Evolutionary conservation across 92 coral and sea anemone species (phyloP).

Genomic region (Phenganax stokvisi): DNA sequence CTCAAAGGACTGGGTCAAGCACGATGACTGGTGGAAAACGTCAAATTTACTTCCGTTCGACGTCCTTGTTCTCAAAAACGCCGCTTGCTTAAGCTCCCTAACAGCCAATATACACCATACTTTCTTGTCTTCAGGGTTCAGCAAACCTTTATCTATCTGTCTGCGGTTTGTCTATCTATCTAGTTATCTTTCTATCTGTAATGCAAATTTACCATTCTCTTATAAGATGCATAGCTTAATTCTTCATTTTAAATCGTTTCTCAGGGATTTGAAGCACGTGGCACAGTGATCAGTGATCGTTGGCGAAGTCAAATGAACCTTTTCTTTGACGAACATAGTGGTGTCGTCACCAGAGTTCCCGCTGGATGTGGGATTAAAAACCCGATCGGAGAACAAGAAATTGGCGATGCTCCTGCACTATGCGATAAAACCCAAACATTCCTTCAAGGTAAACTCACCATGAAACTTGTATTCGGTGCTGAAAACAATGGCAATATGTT

Average conservation of each 20-base stretch:
- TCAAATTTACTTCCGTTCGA: too few relatives aligned
- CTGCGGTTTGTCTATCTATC: neutral
- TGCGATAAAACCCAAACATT: conserved; percentile 20
- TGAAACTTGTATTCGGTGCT: conserved; percentile 69
- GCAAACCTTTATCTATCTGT: too few relatives aligned
- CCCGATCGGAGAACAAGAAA: conserved; percentile 5
- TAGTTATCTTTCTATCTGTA: neutral
- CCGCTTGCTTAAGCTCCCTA: neutral
- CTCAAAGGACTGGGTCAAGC: too few relatives aligned
- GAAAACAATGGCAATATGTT: conserved; percentile 50
- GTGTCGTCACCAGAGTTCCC: conserved; percentile 50
- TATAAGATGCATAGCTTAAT: neutral
- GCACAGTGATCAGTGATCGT: conserved; percentile 77
- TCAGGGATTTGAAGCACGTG: conserved; percentile 97
- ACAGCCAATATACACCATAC: neutral
- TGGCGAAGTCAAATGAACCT: conserved; percentile 78
- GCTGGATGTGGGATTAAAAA: conserved; percentile 5
- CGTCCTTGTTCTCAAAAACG: neutral
- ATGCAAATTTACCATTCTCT: too few relatives aligned
- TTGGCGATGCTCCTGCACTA: conserved; percentile 10
- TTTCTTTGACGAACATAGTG: conserved; percentile 43
- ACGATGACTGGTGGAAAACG: too few relatives aligned
- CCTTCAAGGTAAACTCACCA: conserved; percentile 73
- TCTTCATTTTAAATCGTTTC: neutral
- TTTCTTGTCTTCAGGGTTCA: neutral